Conservation (phyloP, 2,113 vertebrate species). For the Nothoprocta pentlandii region DNA sequence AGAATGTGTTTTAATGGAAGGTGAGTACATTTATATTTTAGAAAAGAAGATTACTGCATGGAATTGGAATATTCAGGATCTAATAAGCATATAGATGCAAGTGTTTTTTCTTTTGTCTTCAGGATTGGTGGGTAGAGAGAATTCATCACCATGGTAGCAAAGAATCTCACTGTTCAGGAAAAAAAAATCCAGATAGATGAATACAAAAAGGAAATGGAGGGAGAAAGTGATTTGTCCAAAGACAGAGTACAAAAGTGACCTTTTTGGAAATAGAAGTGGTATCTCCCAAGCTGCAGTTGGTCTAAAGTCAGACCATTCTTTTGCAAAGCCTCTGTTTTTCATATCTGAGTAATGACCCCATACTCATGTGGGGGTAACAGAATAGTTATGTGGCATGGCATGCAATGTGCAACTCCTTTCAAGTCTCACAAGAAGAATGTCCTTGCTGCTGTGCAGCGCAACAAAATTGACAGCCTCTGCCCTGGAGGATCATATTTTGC, state of each 20-base stretch:
- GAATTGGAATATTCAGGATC: neutral
- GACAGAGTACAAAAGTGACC: fast-evolving
- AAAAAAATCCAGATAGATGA: neutral
- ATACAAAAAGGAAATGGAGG: neutral
- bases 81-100: neutral
- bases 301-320: neutral
- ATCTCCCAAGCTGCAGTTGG: neutral
- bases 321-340: neutral
- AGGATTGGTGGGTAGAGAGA: neutral
- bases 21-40: neutral
- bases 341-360: neutral
- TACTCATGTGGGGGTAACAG: neutral
- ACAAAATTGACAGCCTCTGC: neutral
- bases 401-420: neutral
- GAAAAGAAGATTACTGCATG: neutral
- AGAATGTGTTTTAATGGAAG: neutral
- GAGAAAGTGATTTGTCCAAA: neutral
- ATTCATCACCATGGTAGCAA: neutral
- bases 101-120: neutral
- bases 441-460: neutral
- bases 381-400: neutral
- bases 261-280: neutral
- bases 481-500: neutral
- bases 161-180: neutral
- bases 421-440: neutral